Base-by-base conservation (phyloP, 2,888 invertebrate genomes). In the Cephus runcator region DNA sequence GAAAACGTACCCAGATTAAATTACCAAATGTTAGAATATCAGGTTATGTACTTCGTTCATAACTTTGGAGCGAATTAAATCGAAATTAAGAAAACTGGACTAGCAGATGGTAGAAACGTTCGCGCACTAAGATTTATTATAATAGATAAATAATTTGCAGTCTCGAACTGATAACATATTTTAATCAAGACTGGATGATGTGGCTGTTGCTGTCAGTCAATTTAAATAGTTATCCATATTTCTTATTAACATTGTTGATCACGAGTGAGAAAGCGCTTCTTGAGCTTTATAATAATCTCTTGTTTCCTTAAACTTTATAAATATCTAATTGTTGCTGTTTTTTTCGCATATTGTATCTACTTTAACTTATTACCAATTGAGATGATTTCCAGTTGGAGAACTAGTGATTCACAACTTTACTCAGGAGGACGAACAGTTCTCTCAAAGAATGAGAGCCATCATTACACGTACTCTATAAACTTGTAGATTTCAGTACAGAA, bases 171-270 rank as follows among this genome's bases (percentile, higher is more conserved):
- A 87, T 84, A 81, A 81, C 80, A 81, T 83, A 82, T 84, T 87
- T 85, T 82, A 79, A 82, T 85, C 85, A 87, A 87, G 87, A 85
- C 83, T 85, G 85, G 83, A 84, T 87, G 87, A 87, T 86, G 87
- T 88, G 87, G 86, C 85, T 83, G 36, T 56, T 56, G 56, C 83
- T 83, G 84, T 87, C 84, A 85, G 79, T 86, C 71, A 71, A 34
- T 34, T 71, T 34, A 23, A 71, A 71, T 71, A 31, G 33, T 31
- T 71, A 71, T 71, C 71, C 34, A 31, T 71, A 12, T 31, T 34
- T 12, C 71, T 2, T 12, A 71, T 31, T 71, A 34, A 71, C 71
- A 31, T 71, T 15, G 12, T 71, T 71, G 33, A 71, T 71, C 71
- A 34, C 71, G 71, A 31, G 9, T 71, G 31, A 71, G 56, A 9